Conservation (phyloP, 92 coral and sea anemone species). For the Zoanthus solanderi region DNA sequence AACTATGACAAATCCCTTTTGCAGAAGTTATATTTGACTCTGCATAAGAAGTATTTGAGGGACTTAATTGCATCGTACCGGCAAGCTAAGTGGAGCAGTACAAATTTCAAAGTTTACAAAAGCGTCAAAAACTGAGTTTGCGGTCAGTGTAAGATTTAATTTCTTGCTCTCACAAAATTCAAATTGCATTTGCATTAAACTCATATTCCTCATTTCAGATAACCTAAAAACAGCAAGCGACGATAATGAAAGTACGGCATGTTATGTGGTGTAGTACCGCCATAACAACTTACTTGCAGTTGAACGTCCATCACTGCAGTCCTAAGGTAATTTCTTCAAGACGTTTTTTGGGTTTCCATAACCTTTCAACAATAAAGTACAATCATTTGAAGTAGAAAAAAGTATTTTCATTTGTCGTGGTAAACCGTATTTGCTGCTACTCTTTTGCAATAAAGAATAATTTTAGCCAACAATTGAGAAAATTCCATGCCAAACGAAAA, state of each 20-base stretch:
- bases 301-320: conserved; percentile 25
- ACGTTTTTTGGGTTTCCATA: conserved; percentile 21
- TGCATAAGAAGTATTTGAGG: too few species aligned
- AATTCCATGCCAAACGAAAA: conserved; percentile 19
- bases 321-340: not conserved
- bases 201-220: too few species aligned
- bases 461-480: conserved; percentile 7
- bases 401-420: not conserved
- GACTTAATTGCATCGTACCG: too few species aligned
- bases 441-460: conserved; percentile 16
- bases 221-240: not conserved
- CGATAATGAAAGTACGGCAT: not conserved
- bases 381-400: not conserved
- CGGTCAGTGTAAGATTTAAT: not conserved
- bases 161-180: not conserved
- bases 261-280: not conserved
- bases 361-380: not conserved
- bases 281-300: conserved; percentile 22
- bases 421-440: not conserved
- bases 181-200: not conserved
- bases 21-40: too few species aligned
- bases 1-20: too few species aligned
- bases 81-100: not conserved
- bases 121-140: not conserved
- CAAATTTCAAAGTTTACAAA: not conserved